phyloP scores from a whole-genome alignment of 2,888 invertebrate genomes.

The Trachelus tabidus region DNA sequence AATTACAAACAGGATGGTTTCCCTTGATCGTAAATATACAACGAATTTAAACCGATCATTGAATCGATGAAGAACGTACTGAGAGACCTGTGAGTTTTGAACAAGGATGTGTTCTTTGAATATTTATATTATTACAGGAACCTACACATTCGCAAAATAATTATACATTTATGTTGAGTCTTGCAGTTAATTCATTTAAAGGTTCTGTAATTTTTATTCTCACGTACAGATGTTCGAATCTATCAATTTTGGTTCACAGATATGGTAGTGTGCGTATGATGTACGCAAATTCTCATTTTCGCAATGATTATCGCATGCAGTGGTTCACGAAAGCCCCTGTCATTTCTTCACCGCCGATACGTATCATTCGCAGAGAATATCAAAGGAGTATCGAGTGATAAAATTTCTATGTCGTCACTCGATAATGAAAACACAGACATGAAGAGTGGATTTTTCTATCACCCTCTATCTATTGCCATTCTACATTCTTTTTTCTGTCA shows the following conservation, averaged over 20 bases:
- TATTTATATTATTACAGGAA: too few species aligned
- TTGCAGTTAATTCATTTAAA: neutral
- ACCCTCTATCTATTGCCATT: neutral
- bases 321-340: too few species aligned
- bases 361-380: too few species aligned
- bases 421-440: neutral
- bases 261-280: conserved; percentile 46
- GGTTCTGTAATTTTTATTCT: conserved; percentile 30
- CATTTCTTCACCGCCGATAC: too few species aligned
- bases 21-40: too few species aligned
- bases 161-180: neutral
- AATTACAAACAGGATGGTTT: too few species aligned
- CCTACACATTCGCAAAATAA: neutral
- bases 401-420: neutral
- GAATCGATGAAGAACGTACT: too few species aligned
- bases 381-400: neutral
- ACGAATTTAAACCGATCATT: too few species aligned
- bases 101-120: too few species aligned
- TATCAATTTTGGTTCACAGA: conserved; percentile 39
- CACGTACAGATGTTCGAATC: conserved; percentile 41
- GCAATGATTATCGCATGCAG: too few species aligned
- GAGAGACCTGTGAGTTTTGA: too few species aligned
- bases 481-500: too few species aligned
- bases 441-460: neutral
- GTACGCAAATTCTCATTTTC: conserved; percentile 42